Evolutionary conservation across 2,888 invertebrate genomes (phyloP), one percentile per base, ranked within the genome.

Genomic region (Sarcophaga carnaria): DNA sequence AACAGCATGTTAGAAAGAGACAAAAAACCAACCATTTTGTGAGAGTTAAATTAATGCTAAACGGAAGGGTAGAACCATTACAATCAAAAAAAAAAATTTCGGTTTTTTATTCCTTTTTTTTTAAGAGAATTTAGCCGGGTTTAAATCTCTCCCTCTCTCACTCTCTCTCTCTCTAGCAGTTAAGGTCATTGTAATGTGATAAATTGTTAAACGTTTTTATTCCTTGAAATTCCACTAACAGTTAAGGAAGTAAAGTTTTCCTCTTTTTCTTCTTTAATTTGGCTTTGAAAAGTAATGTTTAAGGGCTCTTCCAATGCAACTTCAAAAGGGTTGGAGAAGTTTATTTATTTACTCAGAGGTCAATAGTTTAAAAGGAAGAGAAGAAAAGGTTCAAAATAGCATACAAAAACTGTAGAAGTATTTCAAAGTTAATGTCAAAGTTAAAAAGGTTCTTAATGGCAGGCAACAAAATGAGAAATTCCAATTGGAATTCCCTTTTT

Each of bases 31-130:
- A 4, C 2, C 60, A 60, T 60, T 49, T 10, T 17, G 14, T 63
- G 54, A 70, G 76, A 80, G 37, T 37, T 37, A 86, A 71, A 78
- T 64, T 71, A 87, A 85, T 84, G 88, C 77, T 70, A 69, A 79
- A 71, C 70, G 76, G 81, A 85, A 77, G 49, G 70, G 45, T 59
- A 76, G 62, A 27, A 75, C 64, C 37, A 37, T 37, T 37, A 37
- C 1, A 37, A 37, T 37, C 37, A 2, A 62, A 59, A 4, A 27
- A 79, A 70, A 80, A 75, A 74, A 69, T 54, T 17, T 60, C 60
- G 0, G 12, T 60, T 66, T 10, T 6, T 17, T 54, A 8, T 20
- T 72, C 49, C 47, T 62, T n/a, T 49, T 63, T 63, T 37, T 37
- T 37, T 1, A 10, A 10, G 0, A 37, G 37, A 8, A 37, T 37